These are phyloP conservation scores for Parus major DNA, from an alignment of 2,113 vertebrate species.

Conservation along the genomic window DNA sequence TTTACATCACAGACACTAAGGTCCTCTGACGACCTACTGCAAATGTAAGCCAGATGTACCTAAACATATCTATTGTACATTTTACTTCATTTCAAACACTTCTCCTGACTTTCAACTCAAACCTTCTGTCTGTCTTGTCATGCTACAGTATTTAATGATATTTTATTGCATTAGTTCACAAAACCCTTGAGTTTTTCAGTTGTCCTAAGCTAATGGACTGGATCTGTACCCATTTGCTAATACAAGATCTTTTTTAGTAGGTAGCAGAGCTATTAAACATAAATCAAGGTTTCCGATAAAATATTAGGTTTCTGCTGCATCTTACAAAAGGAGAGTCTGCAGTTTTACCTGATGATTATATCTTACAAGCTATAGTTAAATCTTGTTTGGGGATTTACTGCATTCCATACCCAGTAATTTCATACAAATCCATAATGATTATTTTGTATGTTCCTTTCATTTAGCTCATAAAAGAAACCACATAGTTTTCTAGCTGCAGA, in stretches of 20 bases:
- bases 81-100: constrained; percentile 79
- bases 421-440: constrained; percentile 61
- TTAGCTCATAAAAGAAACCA: constrained; percentile 64
- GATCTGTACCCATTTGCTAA: constrained; percentile 78
- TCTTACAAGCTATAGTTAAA: constrained; percentile 16
- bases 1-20: constrained; percentile 84
- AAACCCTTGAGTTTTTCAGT: constrained; percentile 74
- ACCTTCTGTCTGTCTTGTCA: constrained; percentile 78
- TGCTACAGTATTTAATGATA: constrained; percentile 75
- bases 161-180: constrained; percentile 79
- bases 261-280: constrained; percentile 66
- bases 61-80: constrained; percentile 67
- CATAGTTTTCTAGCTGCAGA: constrained; percentile 4
- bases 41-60: constrained; percentile 91
- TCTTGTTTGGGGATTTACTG: constrained; percentile 59
- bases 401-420: constrained; percentile 57
- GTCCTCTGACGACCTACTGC: constrained; percentile 79
- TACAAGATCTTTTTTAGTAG: constrained; percentile 73
- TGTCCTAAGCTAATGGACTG: constrained; percentile 77
- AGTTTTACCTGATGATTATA: background rate
- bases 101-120: constrained; percentile 75
- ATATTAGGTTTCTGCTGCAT: constrained; percentile 60
- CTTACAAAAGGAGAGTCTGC: constrained; percentile 6
- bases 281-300: constrained; percentile 68
- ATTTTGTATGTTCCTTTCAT: constrained; percentile 59